Evolutionary conservation across 2,113 vertebrate species (phyloP).

Genomic region (Uropsilus gracilis): DNA sequence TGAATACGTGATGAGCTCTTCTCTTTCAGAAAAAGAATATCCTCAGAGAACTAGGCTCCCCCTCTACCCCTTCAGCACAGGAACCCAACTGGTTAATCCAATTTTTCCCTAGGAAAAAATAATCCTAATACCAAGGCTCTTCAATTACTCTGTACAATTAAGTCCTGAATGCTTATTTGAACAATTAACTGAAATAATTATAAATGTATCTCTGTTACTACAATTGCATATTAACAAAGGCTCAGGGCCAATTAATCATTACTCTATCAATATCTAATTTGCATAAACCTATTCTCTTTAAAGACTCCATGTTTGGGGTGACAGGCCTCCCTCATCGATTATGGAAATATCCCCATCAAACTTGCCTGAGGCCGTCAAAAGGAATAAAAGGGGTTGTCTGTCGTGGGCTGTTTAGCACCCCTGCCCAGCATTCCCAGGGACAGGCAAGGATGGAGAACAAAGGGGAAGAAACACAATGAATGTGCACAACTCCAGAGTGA

Average conservation of each 20-base stretch:
- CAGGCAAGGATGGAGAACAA: constrained; percentile 74
- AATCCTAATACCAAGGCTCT: constrained; percentile 71
- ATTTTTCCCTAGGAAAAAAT: constrained; percentile 76
- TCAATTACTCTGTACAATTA: constrained; percentile 86
- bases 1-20: too few species aligned
- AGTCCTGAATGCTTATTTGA: constrained; percentile 91
- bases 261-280: constrained; percentile 97
- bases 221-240: constrained; percentile 97
- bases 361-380: constrained; percentile 92
- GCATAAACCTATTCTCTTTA: constrained; percentile 98
- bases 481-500: not conserved
- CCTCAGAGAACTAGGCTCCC: not conserved
- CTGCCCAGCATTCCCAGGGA: constrained; percentile 75
- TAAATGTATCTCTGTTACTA: constrained; percentile 94
- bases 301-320: constrained; percentile 95
- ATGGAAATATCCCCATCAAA: constrained; percentile 95
- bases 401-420: constrained; percentile 85
- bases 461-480: constrained; percentile 51
- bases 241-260: constrained; percentile 97
- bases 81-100: constrained; percentile 63
- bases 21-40: not conserved
- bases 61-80: not conserved
- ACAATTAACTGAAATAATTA: constrained; percentile 92
- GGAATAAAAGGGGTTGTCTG: constrained; percentile 91
- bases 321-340: constrained; percentile 97